phyloP scores from a whole-genome alignment of 2,888 invertebrate genomes.

The Dinocampus coccinellae region DNA sequence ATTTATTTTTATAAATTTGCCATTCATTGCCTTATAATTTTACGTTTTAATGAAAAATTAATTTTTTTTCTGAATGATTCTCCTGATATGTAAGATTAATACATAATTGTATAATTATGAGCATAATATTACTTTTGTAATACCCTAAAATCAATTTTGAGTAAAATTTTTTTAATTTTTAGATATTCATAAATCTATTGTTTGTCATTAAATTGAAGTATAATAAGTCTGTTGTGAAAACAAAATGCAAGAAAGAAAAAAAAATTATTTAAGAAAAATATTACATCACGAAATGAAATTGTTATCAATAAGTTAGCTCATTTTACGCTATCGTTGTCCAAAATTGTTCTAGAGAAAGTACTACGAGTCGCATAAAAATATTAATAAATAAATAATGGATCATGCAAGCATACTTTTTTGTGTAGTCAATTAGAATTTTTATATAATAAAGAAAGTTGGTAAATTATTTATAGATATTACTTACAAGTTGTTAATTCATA shows the following conservation, averaged over 20 bases:
- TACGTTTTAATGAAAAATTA: not conserved
- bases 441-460: slow-evolving; percentile 55
- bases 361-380: not conserved
- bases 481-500: too few species aligned
- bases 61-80: not conserved
- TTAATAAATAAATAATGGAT: not conserved
- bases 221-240: not conserved
- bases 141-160: not conserved
- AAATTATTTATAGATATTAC: slow-evolving; percentile 46
- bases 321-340: slow-evolving; percentile 34
- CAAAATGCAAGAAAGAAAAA: not conserved
- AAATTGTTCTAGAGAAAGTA: slow-evolving; percentile 26
- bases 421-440: slow-evolving; percentile 57
- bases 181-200: not conserved
- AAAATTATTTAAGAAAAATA: not conserved
- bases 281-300: not conserved
- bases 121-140: slow-evolving; percentile 8
- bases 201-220: not conserved
- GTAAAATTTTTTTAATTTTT: not conserved
- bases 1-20: not conserved
- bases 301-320: slow-evolving; percentile 34
- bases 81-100: not conserved
- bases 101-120: not conserved
- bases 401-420: slow-evolving; percentile 55
- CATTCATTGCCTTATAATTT: not conserved